phyloP scores from a whole-genome alignment of 2,888 invertebrate species.

The Rhagonycha lutea region DNA sequence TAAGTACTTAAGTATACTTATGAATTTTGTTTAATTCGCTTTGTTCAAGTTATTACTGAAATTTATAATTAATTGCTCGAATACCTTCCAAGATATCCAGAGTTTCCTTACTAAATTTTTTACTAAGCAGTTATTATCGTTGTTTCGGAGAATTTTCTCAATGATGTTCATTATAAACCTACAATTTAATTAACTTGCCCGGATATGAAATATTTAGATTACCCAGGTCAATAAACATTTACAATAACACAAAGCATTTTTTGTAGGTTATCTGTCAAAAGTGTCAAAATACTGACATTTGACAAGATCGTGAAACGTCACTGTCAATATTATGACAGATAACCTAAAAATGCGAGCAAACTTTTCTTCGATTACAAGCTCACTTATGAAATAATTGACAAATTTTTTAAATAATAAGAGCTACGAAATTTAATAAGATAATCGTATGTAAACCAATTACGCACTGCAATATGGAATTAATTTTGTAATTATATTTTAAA shows the following conservation, averaged over 20 bases:
- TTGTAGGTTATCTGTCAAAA: no score
- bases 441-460: neutral
- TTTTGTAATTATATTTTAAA: neutral
- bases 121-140: neutral
- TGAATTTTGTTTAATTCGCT: constrained; percentile 3
- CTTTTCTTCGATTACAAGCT: no score
- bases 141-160: neutral
- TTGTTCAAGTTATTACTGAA: neutral
- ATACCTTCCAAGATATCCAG: neutral
- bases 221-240: neutral
- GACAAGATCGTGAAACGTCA: no score
- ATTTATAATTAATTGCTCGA: neutral
- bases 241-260: neutral
- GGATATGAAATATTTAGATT: neutral
- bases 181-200: neutral
- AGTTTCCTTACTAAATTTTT: neutral
- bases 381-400: neutral
- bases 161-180: neutral
- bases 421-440: neutral
- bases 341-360: no score
- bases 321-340: no score
- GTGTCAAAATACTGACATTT: no score
- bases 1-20: constrained; percentile 2
- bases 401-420: neutral
- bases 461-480: neutral